Base-by-base conservation (phyloP, 2,888 invertebrate genomes). In the Anoncus sp. region DNA sequence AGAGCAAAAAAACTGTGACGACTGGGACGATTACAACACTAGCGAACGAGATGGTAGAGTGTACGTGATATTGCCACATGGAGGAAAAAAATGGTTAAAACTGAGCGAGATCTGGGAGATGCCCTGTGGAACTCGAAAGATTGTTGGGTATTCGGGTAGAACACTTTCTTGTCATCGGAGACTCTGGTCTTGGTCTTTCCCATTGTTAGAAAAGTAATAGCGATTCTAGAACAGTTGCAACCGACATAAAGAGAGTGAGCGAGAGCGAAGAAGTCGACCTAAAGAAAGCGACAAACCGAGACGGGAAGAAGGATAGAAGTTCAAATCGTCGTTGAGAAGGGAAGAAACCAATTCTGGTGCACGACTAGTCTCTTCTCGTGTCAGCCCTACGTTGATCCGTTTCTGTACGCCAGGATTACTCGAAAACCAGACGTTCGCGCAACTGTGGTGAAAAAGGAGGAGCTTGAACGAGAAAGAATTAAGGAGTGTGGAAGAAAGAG, bases 191-290 rank as follows among this genome's bases (percentile, higher is more conserved):
- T n/a, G 40, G 31, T 49, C 49, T 40, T 40, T 47, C 49, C 47
- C 49, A 70, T 77, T 77, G 77, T 74, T 66, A n/a, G 24, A 53
- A 70, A 55, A 78, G 75, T 65, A 69, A 74, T 77, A 74, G 53
- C 62, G 38, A n/a, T 65, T 77, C 62, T 55, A 16, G 63, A 69
- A 38, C 16, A 57, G 18, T 16, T 16, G 59, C 66, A 35, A 47
- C 24, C 20, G 35, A 43, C 20, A 35, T 31, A n/a, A 22, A 24
- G 27, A 35, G 14, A 18, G 18, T 47, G 38, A 63, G 22, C 22
- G 27, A 20, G 49, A 57, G 14, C 22, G 38, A 38, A 53, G 7
- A 49, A 59, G 20, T 38, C 45, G 59, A 59, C 24, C 47, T 22
- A 43, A 66, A 38, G 27, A 45, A 65, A 66, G 40, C 31, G 38